Evolutionary conservation across 2,888 invertebrate genomes (phyloP).

Genomic region (Dynastes hyllus): DNA sequence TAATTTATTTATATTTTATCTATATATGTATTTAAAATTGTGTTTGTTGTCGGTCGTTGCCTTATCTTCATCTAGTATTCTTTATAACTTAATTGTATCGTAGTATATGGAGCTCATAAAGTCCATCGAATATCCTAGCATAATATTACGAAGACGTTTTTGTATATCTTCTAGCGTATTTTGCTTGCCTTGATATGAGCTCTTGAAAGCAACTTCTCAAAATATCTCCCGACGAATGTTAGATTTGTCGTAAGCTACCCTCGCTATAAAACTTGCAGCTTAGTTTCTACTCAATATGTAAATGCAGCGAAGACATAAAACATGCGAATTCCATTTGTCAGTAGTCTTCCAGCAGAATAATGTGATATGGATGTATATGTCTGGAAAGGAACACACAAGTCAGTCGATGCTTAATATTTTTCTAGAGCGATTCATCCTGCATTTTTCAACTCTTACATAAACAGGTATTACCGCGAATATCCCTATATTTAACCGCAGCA

Average conservation of each 20-base stretch:
- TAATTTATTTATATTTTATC: too few species aligned
- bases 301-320: slow-evolving; percentile 26
- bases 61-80: too few species aligned
- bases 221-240: not conserved
- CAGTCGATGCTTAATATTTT: slow-evolving; percentile 5
- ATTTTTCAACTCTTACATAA: slow-evolving; percentile 8
- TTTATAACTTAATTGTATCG: too few species aligned
- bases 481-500: slow-evolving; percentile 12
- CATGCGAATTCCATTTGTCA: slow-evolving; percentile 19
- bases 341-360: slow-evolving; percentile 3
- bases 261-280: not conserved
- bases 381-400: slow-evolving; percentile 31
- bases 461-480: not conserved
- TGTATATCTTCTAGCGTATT: too few species aligned
- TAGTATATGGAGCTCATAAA: too few species aligned
- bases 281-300: slow-evolving; percentile 28
- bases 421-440: not conserved
- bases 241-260: slow-evolving; percentile 1
- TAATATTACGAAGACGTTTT: too few species aligned
- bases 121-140: too few species aligned
- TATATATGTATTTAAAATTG: too few species aligned
- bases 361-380: slow-evolving; percentile 27
- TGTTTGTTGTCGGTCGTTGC: too few species aligned
- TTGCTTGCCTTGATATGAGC: not conserved
- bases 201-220: not conserved